Conservation (phyloP, 1,140 invertebrate genomes). For the Triops cancriformis region DNA sequence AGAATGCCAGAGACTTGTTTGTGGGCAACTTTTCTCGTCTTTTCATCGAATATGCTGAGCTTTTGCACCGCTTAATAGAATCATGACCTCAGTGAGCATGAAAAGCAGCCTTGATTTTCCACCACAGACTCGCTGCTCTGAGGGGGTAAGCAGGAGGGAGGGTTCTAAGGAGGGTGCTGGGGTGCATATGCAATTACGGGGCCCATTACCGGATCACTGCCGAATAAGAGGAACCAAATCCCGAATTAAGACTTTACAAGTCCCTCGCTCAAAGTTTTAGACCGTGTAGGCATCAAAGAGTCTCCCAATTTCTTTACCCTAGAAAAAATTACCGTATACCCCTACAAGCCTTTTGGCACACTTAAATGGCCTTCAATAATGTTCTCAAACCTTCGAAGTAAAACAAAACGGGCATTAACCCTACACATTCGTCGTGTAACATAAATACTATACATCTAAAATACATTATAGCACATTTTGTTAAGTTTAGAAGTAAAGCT, state of each 20-base stretch:
- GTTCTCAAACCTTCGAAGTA: too few species aligned
- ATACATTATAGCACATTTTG: too few species aligned
- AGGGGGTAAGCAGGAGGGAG: background rate
- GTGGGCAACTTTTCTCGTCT: background rate
- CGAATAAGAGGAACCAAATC: background rate
- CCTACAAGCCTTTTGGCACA: too few species aligned
- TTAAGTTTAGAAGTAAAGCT: too few species aligned
- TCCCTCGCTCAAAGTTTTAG: background rate
- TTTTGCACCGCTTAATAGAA: background rate
- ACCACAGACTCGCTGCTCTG: background rate
- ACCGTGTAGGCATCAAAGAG: too few species aligned
- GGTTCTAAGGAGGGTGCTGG: background rate
- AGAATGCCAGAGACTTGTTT: background rate
- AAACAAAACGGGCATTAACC: too few species aligned
- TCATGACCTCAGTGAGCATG: slow-evolving; percentile 8
- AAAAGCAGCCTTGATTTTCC: slow-evolving; percentile 13
- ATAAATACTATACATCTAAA: too few species aligned
- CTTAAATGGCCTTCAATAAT: too few species aligned
- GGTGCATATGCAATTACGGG: slow-evolving; percentile 1
- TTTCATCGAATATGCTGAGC: slow-evolving; percentile 1
- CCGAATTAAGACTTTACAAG: background rate
- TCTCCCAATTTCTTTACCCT: too few species aligned
- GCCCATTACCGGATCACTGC: slow-evolving; percentile 12
- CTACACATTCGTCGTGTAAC: too few species aligned
- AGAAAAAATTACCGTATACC: too few species aligned